Conservation (phyloP, 2,797 vertebrate genomes). For the Chaetodon trifasciatus region DNA sequence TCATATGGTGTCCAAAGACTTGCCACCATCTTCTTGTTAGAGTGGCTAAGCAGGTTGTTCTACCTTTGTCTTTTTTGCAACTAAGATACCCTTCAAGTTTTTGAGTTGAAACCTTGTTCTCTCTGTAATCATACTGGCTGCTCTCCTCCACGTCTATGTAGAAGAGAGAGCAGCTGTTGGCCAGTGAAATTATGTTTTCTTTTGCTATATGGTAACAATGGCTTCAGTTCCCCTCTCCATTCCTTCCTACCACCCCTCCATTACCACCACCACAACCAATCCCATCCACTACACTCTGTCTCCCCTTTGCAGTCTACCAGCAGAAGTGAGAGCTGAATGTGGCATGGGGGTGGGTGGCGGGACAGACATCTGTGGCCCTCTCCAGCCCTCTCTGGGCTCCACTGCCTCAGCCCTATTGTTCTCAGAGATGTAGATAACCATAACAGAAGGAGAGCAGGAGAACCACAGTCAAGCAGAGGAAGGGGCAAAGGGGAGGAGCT, state of each 20-base stretch:
- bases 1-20: background rate
- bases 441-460: conserved; percentile 68
- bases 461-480: conserved; percentile 39
- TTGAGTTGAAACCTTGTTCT: conserved; percentile 6
- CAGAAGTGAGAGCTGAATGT: conserved; percentile 50
- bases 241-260: conserved; percentile 8
- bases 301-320: conserved; percentile 38
- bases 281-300: conserved; percentile 2
- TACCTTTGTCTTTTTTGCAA: conserved; percentile 24
- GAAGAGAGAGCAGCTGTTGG: conserved; percentile 27
- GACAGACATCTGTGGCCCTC: conserved; percentile 68
- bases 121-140: background rate
- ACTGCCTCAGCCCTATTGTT: conserved; percentile 64
- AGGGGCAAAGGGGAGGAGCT: conserved; percentile 41
- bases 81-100: background rate
- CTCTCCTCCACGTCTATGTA: background rate
- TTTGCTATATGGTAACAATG: conserved; percentile 59
- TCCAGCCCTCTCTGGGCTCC: conserved; percentile 50
- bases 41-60: background rate
- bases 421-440: conserved; percentile 66
- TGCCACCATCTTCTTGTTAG: background rate
- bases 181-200: conserved; percentile 47
- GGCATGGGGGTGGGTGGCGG: conserved; percentile 40
- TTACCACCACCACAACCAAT: conserved; percentile 30
- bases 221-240: conserved; percentile 40